phyloP scores from a whole-genome alignment of 2,113 vertebrate species.

The Mola mola region DNA sequence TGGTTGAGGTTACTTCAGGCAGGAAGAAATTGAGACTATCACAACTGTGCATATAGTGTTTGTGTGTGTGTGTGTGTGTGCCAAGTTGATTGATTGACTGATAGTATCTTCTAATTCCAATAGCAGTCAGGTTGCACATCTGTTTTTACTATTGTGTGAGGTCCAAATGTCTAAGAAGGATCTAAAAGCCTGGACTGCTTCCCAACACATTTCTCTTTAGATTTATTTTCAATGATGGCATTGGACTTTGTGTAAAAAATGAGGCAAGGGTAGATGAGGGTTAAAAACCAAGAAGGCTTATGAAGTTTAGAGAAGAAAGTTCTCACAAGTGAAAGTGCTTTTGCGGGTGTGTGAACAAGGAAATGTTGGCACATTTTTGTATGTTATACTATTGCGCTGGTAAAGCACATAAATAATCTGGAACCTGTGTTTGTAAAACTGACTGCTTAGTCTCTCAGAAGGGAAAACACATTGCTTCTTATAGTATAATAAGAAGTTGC shows the following conservation, averaged over 20 bases:
- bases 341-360: slow-evolving; percentile 6
- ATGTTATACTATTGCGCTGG: slow-evolving; percentile 27
- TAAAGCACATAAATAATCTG: slow-evolving; percentile 48
- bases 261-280: slow-evolving; percentile 14
- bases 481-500: slow-evolving; percentile 43
- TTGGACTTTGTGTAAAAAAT: slow-evolving; percentile 25
- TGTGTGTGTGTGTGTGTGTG: slow-evolving; percentile 12
- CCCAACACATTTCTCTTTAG: slow-evolving; percentile 26
- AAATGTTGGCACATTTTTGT: slow-evolving; percentile 16
- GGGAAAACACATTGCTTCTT: slow-evolving; percentile 46
- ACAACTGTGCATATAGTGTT: slow-evolving; percentile 24
- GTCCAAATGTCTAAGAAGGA: slow-evolving; percentile 45
- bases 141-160: slow-evolving; percentile 65
- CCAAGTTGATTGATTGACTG: slow-evolving; percentile 60
- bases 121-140: slow-evolving; percentile 63
- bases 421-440: slow-evolving; percentile 51
- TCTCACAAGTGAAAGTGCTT: slow-evolving; percentile 22
- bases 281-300: slow-evolving; percentile 29
- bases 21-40: slow-evolving; percentile 70
- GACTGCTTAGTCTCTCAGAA: slow-evolving; percentile 45
- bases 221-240: slow-evolving; percentile 35
- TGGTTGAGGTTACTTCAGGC: slow-evolving; percentile 68
- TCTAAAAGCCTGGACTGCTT: slow-evolving; percentile 34
- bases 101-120: slow-evolving; percentile 59
- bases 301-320: slow-evolving; percentile 35